Conservation (phyloP, 2,113 vertebrate genomes). For the Brachyistius frenatus region DNA sequence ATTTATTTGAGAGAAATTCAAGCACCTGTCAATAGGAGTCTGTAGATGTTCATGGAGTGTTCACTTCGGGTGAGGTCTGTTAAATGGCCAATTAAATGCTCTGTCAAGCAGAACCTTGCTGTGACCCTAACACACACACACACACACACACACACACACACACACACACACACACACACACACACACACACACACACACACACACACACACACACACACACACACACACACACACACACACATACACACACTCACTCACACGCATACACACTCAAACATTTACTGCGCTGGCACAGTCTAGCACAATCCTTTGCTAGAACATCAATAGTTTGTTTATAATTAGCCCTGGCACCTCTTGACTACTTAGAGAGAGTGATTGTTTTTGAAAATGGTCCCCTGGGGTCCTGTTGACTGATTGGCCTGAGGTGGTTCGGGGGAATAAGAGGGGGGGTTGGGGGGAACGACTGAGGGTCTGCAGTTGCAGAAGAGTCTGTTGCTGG, state of each 20-base stretch:
- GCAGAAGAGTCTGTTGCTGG: slow-evolving; percentile 68
- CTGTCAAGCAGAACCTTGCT: slow-evolving; percentile 81
- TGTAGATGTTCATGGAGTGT: slow-evolving; percentile 34
- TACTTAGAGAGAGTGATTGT: slow-evolving; percentile 86
- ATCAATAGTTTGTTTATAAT: slow-evolving; percentile 89
- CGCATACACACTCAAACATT: slow-evolving; percentile 44
- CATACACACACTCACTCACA: neutral
- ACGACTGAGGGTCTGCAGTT: slow-evolving; percentile 39
- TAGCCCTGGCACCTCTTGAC: slow-evolving; percentile 85
- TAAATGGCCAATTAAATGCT: slow-evolving; percentile 80
- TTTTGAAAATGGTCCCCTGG: slow-evolving; percentile 81
- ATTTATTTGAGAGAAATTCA: slow-evolving; percentile 21
- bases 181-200: too few relatives aligned
- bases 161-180: slow-evolving; percentile 11
- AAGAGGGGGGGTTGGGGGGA: slow-evolving; percentile 2
- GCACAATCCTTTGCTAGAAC: slow-evolving; percentile 73
- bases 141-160: slow-evolving; percentile 7
- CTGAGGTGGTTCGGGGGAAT: slow-evolving; percentile 60
- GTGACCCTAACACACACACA: slow-evolving; percentile 67
- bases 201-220: slow-evolving; percentile 38
- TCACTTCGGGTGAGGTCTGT: slow-evolving; percentile 77
- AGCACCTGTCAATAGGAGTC: slow-evolving; percentile 67
- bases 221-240: slow-evolving; percentile 33
- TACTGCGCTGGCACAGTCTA: slow-evolving; percentile 62
- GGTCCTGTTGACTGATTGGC: slow-evolving; percentile 84